Base-by-base conservation (phyloP, 2,888 invertebrate species). In the Anarsia innoxiella region DNA sequence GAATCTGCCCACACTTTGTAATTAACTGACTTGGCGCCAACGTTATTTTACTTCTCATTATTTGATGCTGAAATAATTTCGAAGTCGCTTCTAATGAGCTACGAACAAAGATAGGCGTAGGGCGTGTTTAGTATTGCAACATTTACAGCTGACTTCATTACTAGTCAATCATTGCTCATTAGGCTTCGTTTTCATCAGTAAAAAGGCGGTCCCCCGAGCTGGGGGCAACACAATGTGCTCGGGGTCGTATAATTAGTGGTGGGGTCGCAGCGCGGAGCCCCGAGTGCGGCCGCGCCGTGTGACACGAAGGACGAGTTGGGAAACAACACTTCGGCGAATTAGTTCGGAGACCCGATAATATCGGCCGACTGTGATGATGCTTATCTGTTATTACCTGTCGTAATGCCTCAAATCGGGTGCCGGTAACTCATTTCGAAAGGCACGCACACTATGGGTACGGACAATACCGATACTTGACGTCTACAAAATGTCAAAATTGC, bases 401-500 rank as follows among this genome's bases (percentile, higher is more conserved):
- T 39, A 38, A 60, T 55, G 41, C 38, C 43, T 43, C 42, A 37
- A 49, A 53, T 53, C 54, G 49, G 53, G 56, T 57, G 50, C 42
- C 45, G 49, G 51, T 51, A 48, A 46, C 38, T 38, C 40, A 47
- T 70, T 67, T 63, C 56, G 69, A 63, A 65, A 69, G 60, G 55
- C 55, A 44, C 44, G 35, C 45, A 44, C 51, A 50, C 54, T 44
- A n/a, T 37, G 42, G 40, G 31, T 47, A 36, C 45, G 38, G 41
- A 44, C 37, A 35, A 41, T 37, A 37, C 36, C 40, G 43, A 54
- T 55, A 59, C 58, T 59, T 58, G 59, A 61, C 58, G 59, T 56
- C 43, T 55, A 45, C 54, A 51, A 72, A 75, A 76, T 69, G 67
- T 56, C 67, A 60, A 42, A 41, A 52, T 74, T 74, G 61, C 69